Conservation (phyloP, 2,113 vertebrate genomes). For the Dendrocopos noguchii region DNA sequence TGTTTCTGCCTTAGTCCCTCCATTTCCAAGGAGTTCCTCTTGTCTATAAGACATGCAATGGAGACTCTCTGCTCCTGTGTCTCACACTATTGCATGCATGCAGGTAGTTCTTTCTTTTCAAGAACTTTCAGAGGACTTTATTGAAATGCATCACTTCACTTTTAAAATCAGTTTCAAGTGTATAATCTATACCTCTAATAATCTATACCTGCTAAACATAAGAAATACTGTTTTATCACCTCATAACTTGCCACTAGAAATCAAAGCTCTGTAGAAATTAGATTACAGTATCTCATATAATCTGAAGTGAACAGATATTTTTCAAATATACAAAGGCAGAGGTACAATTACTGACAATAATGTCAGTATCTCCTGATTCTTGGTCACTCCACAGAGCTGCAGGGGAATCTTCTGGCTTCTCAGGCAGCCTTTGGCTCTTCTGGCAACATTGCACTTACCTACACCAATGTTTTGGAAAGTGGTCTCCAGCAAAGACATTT, state of each 20-base stretch:
- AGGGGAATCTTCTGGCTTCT: not conserved
- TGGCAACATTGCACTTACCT: not conserved
- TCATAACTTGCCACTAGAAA: not conserved
- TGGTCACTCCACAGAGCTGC: not conserved
- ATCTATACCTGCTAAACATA: not conserved
- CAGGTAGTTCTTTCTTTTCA: not conserved
- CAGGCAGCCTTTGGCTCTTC: not conserved
- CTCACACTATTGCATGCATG: not conserved
- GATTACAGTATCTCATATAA: not conserved
- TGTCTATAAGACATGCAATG: not conserved
- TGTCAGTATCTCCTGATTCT: not conserved
- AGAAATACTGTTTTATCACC: not conserved
- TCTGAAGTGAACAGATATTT: not conserved
- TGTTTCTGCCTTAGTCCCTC: not conserved
- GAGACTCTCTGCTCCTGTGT: not conserved
- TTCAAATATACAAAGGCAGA: not conserved
- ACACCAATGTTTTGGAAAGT: not conserved
- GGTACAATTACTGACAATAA: not conserved
- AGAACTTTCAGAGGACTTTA: not conserved
- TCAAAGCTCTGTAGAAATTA: not conserved
- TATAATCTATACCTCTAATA: not conserved
- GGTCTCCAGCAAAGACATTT: not conserved
- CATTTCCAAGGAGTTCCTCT: not conserved
- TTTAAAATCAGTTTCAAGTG: not conserved
- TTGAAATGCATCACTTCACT: not conserved